Base-by-base conservation (phyloP, 2,113 vertebrate species). In the Platichthys stellatus region DNA sequence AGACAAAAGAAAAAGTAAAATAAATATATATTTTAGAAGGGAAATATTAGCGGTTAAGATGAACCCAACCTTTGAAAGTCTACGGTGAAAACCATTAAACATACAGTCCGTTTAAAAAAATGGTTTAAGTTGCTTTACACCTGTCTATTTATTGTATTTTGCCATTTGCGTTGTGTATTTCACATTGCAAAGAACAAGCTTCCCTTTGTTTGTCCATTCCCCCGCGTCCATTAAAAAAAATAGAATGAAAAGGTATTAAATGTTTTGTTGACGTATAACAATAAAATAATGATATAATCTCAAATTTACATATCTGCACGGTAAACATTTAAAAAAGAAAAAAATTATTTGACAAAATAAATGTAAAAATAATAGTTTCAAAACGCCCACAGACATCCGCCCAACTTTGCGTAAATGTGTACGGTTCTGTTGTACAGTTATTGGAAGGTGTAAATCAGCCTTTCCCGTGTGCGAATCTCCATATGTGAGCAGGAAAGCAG, bases 31-130 rank as follows among this genome's bases (percentile, higher is more conserved):
- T 12, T 9, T 66, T 28, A 56, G 53, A 15, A 67, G 3, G 28
- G 31, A 15, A 60, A 9, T 18, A 53, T 11, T 47, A 7, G 26
- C 38, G 59, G 11, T 72, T 69, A 20, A 67, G 74, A 59, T 51
- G 2, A 43, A 54, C n/a, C 9, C 15, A 17, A 3, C 2, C 8
- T 63, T 45, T 53, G 0, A 18, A 61, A 28, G 38, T 8, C 58
- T 2, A 12, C 21, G 17, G 24, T 13, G 4, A 26, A 26, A 24
- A 53, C n/a, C 18, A 53, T 23, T 3, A 3, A 21, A 23, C 10
- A 21, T 4, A 18, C 4, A 6, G 45, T 2, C 7, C 14, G 17
- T 31, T 31, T 31, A 31, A 31, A 31, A 31, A 31, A 31, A 31
- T 0, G 6, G 5, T 31, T 31, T 31, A 31, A 14, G 51, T 18